Base-by-base conservation (phyloP, 2,888 invertebrate genomes). In the Ophion ventricosus region DNA sequence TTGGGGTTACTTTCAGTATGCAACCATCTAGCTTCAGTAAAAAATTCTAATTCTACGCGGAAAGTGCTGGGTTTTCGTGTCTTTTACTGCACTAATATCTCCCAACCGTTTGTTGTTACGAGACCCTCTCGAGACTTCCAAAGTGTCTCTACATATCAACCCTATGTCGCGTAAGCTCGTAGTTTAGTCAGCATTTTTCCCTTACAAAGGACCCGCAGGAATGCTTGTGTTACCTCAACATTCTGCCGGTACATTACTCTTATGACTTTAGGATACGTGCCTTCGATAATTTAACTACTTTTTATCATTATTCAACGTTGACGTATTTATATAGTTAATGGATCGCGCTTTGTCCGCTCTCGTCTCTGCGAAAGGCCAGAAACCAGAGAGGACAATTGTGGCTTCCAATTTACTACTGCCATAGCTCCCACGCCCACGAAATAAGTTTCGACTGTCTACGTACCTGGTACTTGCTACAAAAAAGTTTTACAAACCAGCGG, bases 401-500 rank as follows among this genome's bases (percentile, higher is more conserved):
- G 17, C 20, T 74, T 74, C 73, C 67, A 67, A 66, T 54, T 54
- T 56, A 25, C 54, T 29, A 20, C 49, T 49, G 29, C 14, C 56
- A 43, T 4, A 23, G 29, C 67, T 0, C 20, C 7, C 74, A 49
- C 10, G 43, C 49, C 54, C n/a, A 35, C 59, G 23, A 40, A 64
- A 40, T 29, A 59, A 70, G 74, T 59, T 63, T 4, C n/a, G 40
- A 64, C 63, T 23, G n/a, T 43, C 17, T 5, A 61, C 25, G 26
- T 35, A 20, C 35, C 40, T 59, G 63, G 26, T 66, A 73, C 40
- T 43, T 59, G 63, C 23, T 57, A 73, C 26, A 17, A 49, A 17
- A 49, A 74, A 64, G 49, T 80, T 79, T 57, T 17, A 40, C 35
- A 66, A 59, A 59, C 72, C 59, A 40, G 17, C 66, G 49, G 25